Evolutionary conservation across 2,113 vertebrate genomes (phyloP).

Genomic region (Prietella phreatophila): DNA sequence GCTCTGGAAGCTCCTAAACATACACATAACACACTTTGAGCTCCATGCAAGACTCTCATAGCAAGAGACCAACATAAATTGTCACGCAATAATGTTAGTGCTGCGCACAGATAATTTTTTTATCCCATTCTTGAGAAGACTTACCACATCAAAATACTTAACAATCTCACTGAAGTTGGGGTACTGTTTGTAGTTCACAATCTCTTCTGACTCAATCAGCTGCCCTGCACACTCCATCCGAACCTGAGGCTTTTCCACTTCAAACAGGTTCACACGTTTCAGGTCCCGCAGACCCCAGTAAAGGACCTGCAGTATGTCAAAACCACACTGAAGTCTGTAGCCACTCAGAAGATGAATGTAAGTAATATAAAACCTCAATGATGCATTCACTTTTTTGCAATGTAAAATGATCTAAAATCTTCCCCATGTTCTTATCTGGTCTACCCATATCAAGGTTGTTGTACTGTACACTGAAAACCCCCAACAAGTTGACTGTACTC

Average conservation of each 20-base stretch:
- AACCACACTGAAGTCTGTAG: not conserved
- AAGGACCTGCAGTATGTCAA: conserved; percentile 74
- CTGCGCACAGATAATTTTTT: not conserved
- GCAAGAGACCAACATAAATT: not conserved
- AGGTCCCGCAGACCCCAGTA: conserved; percentile 91
- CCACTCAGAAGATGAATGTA: not conserved
- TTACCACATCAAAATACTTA: conserved; percentile 86
- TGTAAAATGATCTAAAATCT: not conserved
- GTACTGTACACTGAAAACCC: not conserved
- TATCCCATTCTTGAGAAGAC: conserved; percentile 27
- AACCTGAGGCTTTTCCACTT: conserved; percentile 87
- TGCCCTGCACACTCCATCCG: conserved; percentile 84
- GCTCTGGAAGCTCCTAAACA: conserved; percentile 85
- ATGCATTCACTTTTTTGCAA: not conserved
- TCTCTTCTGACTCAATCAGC: conserved; percentile 85
- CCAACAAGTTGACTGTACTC: no score
- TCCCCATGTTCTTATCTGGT: not conserved
- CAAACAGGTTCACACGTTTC: conserved; percentile 85
- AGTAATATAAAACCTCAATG: not conserved
- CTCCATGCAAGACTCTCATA: not conserved
- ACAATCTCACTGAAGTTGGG: conserved; percentile 87
- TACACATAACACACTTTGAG: not conserved
- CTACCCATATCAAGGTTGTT: not conserved
- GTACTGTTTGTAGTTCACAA: conserved; percentile 77
- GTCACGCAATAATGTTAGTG: not conserved